phyloP scores from a whole-genome alignment of 2,113 vertebrate genomes.

The Cariama cristata region DNA sequence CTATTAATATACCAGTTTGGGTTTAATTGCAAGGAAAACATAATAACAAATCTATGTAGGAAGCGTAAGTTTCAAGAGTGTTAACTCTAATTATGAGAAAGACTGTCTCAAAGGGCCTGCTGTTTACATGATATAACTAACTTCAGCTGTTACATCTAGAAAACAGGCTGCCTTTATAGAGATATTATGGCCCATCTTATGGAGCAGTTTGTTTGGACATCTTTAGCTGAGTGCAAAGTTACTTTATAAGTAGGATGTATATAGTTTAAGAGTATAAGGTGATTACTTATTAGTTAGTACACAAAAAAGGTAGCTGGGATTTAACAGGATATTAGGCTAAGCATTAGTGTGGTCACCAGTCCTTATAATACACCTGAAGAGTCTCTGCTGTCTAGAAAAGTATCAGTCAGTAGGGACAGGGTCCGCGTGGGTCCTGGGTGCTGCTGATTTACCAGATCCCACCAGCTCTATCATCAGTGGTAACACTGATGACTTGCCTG shows the following conservation, averaged over 20 bases:
- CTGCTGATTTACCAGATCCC: not conserved
- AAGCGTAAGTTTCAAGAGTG: not conserved
- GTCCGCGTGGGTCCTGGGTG: fast-evolving
- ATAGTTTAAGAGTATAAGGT: not conserved
- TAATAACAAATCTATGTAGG: not conserved
- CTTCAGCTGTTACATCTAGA: not conserved
- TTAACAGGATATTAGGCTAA: not conserved
- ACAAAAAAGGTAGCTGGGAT: not conserved
- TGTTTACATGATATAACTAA: not conserved
- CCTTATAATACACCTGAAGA: not conserved
- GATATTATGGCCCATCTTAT: not conserved
- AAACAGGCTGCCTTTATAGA: not conserved
- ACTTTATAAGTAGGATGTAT: not conserved
- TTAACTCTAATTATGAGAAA: not conserved
- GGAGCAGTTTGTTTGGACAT: not conserved
- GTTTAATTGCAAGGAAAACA: not conserved
- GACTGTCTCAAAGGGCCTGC: not conserved
- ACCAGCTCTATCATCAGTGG: not conserved
- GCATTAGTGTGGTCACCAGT: not conserved
- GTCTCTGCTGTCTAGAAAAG: not conserved
- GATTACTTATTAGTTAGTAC: not conserved
- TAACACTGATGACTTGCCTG: not conserved
- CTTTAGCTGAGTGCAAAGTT: not conserved
- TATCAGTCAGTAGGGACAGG: not conserved
- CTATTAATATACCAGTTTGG: not conserved